These are phyloP conservation scores for Piaya cayana DNA, from an alignment of 2,113 vertebrate species.

Conservation along the genomic window DNA sequence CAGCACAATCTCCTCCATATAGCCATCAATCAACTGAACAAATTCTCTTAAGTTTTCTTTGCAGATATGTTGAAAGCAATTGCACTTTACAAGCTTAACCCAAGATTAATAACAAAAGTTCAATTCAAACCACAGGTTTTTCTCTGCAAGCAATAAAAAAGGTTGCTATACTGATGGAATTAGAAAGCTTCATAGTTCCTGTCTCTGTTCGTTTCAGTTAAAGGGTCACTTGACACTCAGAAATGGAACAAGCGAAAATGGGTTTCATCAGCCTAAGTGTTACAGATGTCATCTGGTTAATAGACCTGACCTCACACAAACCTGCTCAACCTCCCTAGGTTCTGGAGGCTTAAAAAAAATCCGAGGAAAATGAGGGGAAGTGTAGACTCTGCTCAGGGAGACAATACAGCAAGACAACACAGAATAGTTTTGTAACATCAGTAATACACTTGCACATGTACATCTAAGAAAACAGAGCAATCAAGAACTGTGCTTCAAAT, in stretches of 20 bases:
- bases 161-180: not conserved
- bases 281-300: not conserved
- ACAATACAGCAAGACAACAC: not conserved
- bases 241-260: not conserved
- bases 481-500: not conserved
- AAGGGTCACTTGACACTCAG: not conserved
- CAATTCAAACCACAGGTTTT: not conserved
- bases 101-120: not conserved
- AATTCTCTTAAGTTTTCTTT: not conserved
- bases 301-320: slow-evolving; percentile 17
- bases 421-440: not conserved
- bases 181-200: not conserved
- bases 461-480: not conserved
- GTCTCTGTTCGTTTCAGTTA: not conserved
- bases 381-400: not conserved
- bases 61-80: not conserved
- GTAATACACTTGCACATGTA: not conserved
- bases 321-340: not conserved
- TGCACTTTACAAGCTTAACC: not conserved
- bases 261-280: slow-evolving; percentile 27
- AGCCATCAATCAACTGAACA: not conserved
- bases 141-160: not conserved
- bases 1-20: not conserved
- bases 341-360: slow-evolving; percentile 4
- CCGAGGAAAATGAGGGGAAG: not conserved